Percentiles rank a stretch among this genome's conserved stretches.
Evolutionary conservation across 1,140 invertebrate species (phyloP).

Genomic region (Tenebrio molitor): DNA sequence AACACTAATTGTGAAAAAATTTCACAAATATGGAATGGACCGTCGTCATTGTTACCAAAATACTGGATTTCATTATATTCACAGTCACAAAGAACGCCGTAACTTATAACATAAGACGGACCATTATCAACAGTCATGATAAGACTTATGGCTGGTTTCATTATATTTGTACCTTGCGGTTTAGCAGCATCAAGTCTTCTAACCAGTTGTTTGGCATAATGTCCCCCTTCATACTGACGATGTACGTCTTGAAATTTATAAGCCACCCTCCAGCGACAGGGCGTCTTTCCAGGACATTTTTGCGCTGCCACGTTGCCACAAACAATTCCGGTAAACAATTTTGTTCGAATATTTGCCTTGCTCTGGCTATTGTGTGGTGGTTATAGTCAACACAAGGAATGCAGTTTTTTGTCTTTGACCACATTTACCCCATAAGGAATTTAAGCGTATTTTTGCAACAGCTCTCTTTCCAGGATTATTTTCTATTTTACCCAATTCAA

Average conservation of each 20-base stretch:
- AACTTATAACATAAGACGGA: slow-evolving; percentile 22
- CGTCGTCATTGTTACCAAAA: background rate
- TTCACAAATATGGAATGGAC: background rate
- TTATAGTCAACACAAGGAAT: slow-evolving; percentile 11
- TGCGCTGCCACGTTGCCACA: background rate
- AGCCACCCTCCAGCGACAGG: slow-evolving; percentile 18
- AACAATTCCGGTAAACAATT: slow-evolving; percentile 25
- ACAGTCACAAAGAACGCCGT: slow-evolving; percentile 19
- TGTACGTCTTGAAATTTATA: slow-evolving; percentile 17
- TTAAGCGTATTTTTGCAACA: too few species aligned
- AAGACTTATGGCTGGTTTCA: slow-evolving; percentile 32
- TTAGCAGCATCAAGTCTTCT: slow-evolving; percentile 15
- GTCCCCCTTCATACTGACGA: slow-evolving; percentile 16
- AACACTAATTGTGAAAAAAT: background rate
- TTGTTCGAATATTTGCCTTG: slow-evolving; percentile 4
- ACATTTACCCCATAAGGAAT: too few species aligned
- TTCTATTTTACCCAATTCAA: too few species aligned
- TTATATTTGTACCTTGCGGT: slow-evolving; percentile 25
- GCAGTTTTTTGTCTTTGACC: background rate
- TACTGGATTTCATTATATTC: background rate
- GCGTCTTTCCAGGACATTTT: slow-evolving; percentile 24
- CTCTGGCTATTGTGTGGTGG: background rate
- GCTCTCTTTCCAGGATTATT: too few species aligned
- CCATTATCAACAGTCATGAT: slow-evolving; percentile 3
- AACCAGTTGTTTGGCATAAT: slow-evolving; percentile 17